phyloP scores from a whole-genome alignment of 1,140 invertebrate species.

The Temnothorax nylanderi region DNA sequence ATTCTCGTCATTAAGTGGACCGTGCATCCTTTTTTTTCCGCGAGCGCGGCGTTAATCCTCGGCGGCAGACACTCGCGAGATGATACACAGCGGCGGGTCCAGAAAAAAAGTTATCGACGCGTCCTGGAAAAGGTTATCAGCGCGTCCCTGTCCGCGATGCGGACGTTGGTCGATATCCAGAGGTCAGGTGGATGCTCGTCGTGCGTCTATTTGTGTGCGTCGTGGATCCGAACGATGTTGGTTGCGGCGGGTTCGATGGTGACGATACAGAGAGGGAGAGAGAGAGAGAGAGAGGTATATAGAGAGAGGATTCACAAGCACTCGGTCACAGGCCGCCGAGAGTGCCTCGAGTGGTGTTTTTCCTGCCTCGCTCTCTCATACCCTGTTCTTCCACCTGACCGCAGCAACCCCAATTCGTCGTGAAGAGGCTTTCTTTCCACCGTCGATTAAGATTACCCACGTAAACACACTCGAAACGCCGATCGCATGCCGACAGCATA shows the following conservation, averaged over 20 bases:
- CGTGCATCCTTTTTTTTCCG: not conserved
- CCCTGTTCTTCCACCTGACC: constrained; percentile 55
- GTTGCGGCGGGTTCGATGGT: constrained; percentile 46
- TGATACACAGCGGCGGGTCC: not conserved
- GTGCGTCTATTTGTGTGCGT: constrained; percentile 10
- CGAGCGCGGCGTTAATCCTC: constrained; percentile 27
- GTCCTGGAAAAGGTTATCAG: constrained; percentile 12
- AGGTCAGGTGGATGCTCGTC: constrained; percentile 30
- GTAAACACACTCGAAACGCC: constrained; percentile 75
- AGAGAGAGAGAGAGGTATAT: not conserved
- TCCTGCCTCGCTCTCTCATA: constrained; percentile 47
- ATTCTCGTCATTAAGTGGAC: constrained; percentile 4
- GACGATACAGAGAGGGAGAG: constrained; percentile 34
- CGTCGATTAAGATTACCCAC: constrained; percentile 81
- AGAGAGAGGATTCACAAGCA: constrained; percentile 59
- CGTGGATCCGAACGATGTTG: constrained; percentile 20
- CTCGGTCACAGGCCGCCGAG: constrained; percentile 68
- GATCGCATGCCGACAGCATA: constrained; percentile 34
- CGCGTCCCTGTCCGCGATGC: not conserved
- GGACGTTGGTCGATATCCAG: constrained; percentile 55
- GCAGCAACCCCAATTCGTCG: constrained; percentile 59
- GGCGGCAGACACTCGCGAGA: not conserved
- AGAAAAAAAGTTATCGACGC: too few species aligned
- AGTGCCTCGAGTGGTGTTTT: constrained; percentile 68
- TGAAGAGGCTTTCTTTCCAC: constrained; percentile 63